Conservation (phyloP, 2,797 vertebrate genomes). For the Danio kyathit region DNA sequence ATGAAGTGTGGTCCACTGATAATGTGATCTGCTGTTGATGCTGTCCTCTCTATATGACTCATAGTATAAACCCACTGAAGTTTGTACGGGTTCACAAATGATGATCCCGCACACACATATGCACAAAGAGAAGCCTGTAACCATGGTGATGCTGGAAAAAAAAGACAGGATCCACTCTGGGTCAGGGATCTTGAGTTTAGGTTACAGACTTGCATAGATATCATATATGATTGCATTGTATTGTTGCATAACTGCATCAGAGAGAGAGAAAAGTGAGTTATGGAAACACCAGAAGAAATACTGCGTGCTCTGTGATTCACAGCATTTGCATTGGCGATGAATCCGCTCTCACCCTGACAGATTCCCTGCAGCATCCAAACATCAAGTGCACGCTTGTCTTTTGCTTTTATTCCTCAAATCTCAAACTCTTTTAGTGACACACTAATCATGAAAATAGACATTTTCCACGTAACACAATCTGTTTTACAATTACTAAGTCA, state of each 20-base stretch:
- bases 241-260: neutral
- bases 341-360: constrained; percentile 42
- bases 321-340: constrained; percentile 48
- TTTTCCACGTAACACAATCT: constrained; percentile 11
- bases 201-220: constrained; percentile 25
- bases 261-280: neutral
- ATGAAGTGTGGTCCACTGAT: constrained; percentile 18
- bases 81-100: constrained; percentile 13
- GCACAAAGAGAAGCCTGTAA: constrained; percentile 18
- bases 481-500: neutral
- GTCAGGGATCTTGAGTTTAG: constrained; percentile 32
- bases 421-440: neutral
- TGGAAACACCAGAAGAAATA: neutral
- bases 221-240: neutral
- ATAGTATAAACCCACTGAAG: constrained; percentile 25
- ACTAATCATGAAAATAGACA: neutral
- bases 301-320: constrained; percentile 44
- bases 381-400: constrained; percentile 55
- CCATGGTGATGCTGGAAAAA: constrained; percentile 51
- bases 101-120: constrained; percentile 17
- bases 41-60: constrained; percentile 35
- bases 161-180: constrained; percentile 8
- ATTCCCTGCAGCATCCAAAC: constrained; percentile 29
- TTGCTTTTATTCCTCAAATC: neutral
- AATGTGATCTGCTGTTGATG: constrained; percentile 27